Percentiles rank a stretch among this genome's conserved stretches.
Conservation (phyloP, 2,797 vertebrate genomes). For the Phrynocephalus guinanensis region DNA sequence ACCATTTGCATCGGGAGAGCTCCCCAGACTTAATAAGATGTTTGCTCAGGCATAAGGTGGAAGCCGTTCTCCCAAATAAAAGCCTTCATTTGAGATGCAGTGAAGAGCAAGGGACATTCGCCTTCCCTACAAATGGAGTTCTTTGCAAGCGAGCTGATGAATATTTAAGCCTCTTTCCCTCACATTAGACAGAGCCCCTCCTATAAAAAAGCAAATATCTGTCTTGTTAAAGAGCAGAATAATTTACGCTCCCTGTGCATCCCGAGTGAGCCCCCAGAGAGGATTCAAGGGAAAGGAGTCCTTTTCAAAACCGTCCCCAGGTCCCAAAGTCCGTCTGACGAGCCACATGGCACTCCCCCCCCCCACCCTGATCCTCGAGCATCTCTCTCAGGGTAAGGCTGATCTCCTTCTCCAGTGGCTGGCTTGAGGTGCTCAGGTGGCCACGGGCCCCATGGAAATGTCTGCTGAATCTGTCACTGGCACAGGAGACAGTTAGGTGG, state of each 20-base stretch:
- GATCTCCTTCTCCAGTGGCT: too few relatives aligned
- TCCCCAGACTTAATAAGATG: constrained; percentile 9
- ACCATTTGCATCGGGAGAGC: constrained; percentile 8
- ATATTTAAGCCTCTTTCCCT: constrained; percentile 43
- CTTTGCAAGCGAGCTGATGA: constrained; percentile 25
- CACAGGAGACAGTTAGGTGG: too few relatives aligned
- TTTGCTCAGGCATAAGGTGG: constrained; percentile 6
- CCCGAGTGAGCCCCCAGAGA: constrained; percentile 42
- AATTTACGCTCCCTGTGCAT: constrained; percentile 28
- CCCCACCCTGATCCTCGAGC: too few relatives aligned
- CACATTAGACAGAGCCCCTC: constrained; percentile 49
- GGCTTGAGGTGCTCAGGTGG: too few relatives aligned
- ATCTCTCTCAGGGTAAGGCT: too few relatives aligned
- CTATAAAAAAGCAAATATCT: constrained; percentile 41
- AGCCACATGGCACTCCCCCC: too few relatives aligned
- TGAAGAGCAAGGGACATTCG: accelerated
- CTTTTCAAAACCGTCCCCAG: not conserved
- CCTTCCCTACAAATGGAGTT: constrained; percentile 9
- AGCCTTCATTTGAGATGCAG: constrained; percentile 9
- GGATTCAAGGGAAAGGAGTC: not conserved
- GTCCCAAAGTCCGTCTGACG: not conserved
- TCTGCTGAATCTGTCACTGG: too few relatives aligned
- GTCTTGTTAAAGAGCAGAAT: constrained; percentile 33
- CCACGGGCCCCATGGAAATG: too few relatives aligned
- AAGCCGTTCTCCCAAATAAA: not conserved